phyloP scores from a whole-genome alignment of 2,797 vertebrate species.

The Sebastes hopkinsi region DNA sequence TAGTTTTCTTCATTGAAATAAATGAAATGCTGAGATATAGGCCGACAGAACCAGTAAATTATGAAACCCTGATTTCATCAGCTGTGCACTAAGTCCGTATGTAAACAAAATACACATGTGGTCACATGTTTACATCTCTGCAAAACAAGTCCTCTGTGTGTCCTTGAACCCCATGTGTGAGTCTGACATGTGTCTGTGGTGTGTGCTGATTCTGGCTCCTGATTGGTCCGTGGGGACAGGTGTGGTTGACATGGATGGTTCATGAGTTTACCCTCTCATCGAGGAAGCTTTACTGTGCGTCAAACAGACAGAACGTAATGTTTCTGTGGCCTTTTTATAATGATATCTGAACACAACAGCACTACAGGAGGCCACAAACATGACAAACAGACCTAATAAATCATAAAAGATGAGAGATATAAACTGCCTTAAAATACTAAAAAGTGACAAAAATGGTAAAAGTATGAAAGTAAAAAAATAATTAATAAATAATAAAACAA shows the following conservation, averaged over 20 bases:
- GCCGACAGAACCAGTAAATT: too few species aligned
- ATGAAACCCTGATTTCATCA: background rate
- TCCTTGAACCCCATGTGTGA: constrained; percentile 9
- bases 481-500: background rate
- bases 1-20: rapidly evolving
- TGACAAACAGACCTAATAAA: background rate
- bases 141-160: background rate
- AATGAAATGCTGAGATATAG: too few species aligned
- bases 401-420: background rate
- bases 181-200: background rate
- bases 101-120: background rate
- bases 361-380: background rate
- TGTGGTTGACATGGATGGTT: constrained; percentile 34
- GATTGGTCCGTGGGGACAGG: constrained; percentile 47
- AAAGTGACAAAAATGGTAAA: background rate
- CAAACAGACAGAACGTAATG: background rate
- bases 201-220: constrained; percentile 8
- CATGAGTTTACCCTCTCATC: background rate
- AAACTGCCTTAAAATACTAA: background rate
- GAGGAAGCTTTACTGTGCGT: background rate
- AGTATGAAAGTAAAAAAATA: background rate
- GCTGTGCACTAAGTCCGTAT: background rate
- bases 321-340: background rate
- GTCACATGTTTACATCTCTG: background rate
- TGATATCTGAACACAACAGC: background rate